A percentile compares a stretch with the other conserved stretches of the same genome.
Conservation (phyloP, 35 echinoderm and acorn worm species). For the Acanthaster planci region DNA sequence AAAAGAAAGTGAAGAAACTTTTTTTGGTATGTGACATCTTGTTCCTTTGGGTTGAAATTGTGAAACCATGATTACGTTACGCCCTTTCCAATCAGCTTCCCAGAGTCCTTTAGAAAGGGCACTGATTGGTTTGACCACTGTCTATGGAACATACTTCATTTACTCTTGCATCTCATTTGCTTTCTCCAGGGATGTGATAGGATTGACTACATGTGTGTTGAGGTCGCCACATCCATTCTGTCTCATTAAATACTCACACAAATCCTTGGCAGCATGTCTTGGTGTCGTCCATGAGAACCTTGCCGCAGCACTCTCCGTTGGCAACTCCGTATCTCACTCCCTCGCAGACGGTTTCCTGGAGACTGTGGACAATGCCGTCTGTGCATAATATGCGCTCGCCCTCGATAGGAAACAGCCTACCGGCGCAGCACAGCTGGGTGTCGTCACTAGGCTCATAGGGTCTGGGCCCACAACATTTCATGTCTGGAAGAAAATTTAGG, state of each 20-base stretch:
- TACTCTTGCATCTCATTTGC: not conserved
- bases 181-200: not conserved
- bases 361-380: constrained; percentile 12
- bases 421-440: constrained; percentile 29
- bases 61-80: too few species aligned
- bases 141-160: not conserved
- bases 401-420: not conserved
- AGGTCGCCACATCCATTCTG: not conserved
- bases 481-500: constrained; percentile 6
- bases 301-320: constrained; percentile 36
- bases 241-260: constrained; percentile 34
- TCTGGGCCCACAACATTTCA: constrained; percentile 38
- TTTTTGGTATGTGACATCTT: too few species aligned
- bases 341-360: constrained; percentile 40
- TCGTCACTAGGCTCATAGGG: not conserved
- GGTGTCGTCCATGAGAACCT: constrained; percentile 22
- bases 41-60: too few species aligned
- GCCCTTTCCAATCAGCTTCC: too few species aligned
- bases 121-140: too few species aligned
- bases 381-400: constrained; percentile 17
- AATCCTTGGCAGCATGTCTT: constrained; percentile 24
- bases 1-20: not conserved
- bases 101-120: too few species aligned
- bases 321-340: constrained; percentile 15
- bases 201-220: not conserved